Base-by-base conservation (phyloP, 2,888 invertebrate species). In the Drosophila prostipennis region DNA sequence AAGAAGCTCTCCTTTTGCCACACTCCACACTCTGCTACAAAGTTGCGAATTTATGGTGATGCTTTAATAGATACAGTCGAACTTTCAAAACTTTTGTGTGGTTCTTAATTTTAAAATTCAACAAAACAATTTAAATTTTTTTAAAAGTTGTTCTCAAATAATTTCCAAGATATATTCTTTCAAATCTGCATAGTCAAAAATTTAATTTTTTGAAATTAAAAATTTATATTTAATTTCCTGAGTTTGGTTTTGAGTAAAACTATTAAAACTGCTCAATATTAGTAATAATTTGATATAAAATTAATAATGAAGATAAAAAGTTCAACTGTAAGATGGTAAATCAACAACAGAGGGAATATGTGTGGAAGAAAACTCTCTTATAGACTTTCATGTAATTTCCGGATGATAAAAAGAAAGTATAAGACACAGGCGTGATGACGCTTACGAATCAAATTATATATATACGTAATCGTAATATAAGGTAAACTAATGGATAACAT, bases 361-460 rank as follows among this genome's bases (percentile, higher is more conserved):
- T 6, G 19, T 6, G 19, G 3, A 19, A 39, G 14, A 34, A 42
- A 42, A 19, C 19, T 19, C 11, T 19, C 42, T 19, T 16, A 19
- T 23, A 8, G 8, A 8, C n/a, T 43, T 11, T 16, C 14, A 6
- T 29, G 42, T 63, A 13, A 26, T 61, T n/a, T 42, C 19, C 0
- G n/a, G 29, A 34, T 65, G 43, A 8, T 52, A 42, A 45, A 48
- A 51, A 19, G 14, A 42, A 56, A 64, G 37, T 54, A 46, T 48
- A 61, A 82, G 68, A 74, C 71, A 74, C 70, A 65, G 67, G 49
- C 54, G 75, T 67, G 69, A 63, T 71, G 61, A 52, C 34, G 39
- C 59, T 46, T 70, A 60, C 60, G 42, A 59, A 65, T 39, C 46
- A 61, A 51, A 51, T 40, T 48, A 45, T 26, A 49, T 49, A 26